Evolutionary conservation across 2,888 invertebrate genomes (phyloP).

Genomic region (Aporophyla nigra): DNA sequence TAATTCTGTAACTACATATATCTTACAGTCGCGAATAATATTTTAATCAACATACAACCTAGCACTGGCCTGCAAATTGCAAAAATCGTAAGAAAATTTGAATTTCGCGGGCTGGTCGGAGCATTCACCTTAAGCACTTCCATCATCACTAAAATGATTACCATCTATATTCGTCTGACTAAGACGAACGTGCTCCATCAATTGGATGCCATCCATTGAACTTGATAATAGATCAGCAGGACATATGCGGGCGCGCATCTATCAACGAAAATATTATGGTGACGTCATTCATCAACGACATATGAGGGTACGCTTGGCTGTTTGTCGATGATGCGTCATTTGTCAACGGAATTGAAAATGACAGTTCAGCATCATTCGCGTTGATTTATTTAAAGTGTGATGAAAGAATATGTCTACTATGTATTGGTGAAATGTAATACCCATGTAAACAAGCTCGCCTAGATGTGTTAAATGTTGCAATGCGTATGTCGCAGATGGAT

Average conservation of each 20-base stretch:
- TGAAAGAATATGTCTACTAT: background rate
- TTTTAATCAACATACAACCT: too few species aligned
- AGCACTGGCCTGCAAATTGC: too few species aligned
- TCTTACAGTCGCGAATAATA: too few species aligned
- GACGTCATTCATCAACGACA: conserved; percentile 38
- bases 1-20: too few species aligned
- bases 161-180: conserved; percentile 8
- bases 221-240: conserved; percentile 33
- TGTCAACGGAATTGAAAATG: conserved; percentile 20
- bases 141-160: conserved; percentile 3
- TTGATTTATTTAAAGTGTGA: background rate
- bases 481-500: too few species aligned
- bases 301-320: background rate
- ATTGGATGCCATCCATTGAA: conserved; percentile 31
- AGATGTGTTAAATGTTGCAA: background rate
- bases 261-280: conserved; percentile 53
- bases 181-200: conserved; percentile 43
- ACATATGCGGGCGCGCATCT: conserved; percentile 56
- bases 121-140: too few species aligned
- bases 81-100: too few species aligned
- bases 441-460: background rate
- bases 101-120: too few species aligned
- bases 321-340: conserved; percentile 38
- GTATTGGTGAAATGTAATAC: background rate
- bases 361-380: background rate